phyloP scores from a whole-genome alignment of 1,140 invertebrate species.

The Diabrotica undecimpunctata region DNA sequence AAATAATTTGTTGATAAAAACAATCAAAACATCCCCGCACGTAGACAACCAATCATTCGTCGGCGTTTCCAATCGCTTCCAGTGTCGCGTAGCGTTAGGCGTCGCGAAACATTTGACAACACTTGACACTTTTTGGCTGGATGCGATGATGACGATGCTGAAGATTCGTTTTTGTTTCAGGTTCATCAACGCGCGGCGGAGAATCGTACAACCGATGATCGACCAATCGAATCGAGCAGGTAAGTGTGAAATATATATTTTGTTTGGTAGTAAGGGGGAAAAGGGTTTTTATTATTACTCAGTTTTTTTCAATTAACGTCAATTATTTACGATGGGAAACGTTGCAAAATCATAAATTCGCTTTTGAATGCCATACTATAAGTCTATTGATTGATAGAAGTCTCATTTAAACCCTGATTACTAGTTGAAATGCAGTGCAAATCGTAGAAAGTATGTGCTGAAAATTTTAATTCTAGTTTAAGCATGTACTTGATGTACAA shows the following conservation, averaged over 20 bases:
- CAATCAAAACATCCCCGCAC: not conserved
- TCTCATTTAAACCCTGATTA: too few relatives aligned
- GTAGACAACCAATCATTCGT: conserved; percentile 35
- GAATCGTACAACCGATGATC: conserved; percentile 97
- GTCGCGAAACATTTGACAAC: conserved; percentile 36
- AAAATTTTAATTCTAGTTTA: too few relatives aligned
- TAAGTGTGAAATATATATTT: conserved; percentile 54
- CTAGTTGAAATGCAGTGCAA: too few relatives aligned
- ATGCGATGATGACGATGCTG: not conserved
- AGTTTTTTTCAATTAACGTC: too few relatives aligned
- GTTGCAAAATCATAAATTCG: too few relatives aligned
- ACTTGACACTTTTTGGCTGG: conserved; percentile 30
- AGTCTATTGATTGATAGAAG: too few relatives aligned
- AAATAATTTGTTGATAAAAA: conserved; percentile 14
- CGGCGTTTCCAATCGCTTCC: conserved; percentile 42
- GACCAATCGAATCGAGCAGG: conserved; percentile 98
- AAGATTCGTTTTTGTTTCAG: conserved; percentile 58
- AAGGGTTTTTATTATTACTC: too few relatives aligned
- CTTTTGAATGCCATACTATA: too few relatives aligned
- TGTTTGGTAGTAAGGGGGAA: too few relatives aligned
- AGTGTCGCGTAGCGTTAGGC: conserved; percentile 38
- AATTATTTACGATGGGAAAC: too few relatives aligned
- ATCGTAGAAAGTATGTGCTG: too few relatives aligned
- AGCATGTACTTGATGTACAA: too few relatives aligned
- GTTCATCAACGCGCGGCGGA: conserved; percentile 97